These are phyloP conservation scores for Osmerus eperlanus DNA, from an alignment of 2,113 vertebrate species.

Conservation along the genomic window DNA sequence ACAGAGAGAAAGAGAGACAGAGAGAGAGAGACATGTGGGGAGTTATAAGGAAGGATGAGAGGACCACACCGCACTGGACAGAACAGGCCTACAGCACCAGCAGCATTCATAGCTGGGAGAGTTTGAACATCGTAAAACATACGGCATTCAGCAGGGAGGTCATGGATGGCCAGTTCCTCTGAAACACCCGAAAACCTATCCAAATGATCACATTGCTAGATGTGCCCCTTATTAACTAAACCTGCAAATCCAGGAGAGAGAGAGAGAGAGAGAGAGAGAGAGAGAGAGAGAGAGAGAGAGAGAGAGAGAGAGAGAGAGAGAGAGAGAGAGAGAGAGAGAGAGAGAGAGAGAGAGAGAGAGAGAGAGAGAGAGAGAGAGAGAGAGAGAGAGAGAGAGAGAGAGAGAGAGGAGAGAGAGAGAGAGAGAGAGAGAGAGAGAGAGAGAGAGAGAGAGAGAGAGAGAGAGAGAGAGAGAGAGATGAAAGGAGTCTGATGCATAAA, in stretches of 20 bases:
- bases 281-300: conserved; percentile 21
- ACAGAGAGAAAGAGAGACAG: conserved; percentile 9
- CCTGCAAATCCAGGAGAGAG: conserved; percentile 11
- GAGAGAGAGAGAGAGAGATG: conserved; percentile 24
- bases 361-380: conserved; percentile 21
- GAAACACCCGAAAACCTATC: too few relatives aligned
- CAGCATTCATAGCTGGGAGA: too few relatives aligned
- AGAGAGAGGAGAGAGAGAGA: conserved; percentile 25
- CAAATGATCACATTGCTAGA: too few relatives aligned
- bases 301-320: conserved; percentile 31
- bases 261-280: conserved; percentile 24
- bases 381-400: conserved; percentile 28
- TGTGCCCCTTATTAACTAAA: too few relatives aligned
- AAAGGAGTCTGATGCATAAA: conserved; percentile 35
- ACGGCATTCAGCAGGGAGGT: too few relatives aligned
- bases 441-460: conserved; percentile 23
- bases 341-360: conserved; percentile 30
- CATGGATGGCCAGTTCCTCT: too few relatives aligned
- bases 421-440: conserved; percentile 25
- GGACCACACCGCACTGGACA: neutral
- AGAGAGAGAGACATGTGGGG: conserved; percentile 6
- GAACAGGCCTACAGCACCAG: too few relatives aligned
- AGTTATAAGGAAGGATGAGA: too few relatives aligned
- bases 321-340: conserved; percentile 20
- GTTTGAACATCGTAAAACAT: too few relatives aligned